Conservation (phyloP, 2,797 vertebrate species). For the Peromyscus attwateri region DNA sequence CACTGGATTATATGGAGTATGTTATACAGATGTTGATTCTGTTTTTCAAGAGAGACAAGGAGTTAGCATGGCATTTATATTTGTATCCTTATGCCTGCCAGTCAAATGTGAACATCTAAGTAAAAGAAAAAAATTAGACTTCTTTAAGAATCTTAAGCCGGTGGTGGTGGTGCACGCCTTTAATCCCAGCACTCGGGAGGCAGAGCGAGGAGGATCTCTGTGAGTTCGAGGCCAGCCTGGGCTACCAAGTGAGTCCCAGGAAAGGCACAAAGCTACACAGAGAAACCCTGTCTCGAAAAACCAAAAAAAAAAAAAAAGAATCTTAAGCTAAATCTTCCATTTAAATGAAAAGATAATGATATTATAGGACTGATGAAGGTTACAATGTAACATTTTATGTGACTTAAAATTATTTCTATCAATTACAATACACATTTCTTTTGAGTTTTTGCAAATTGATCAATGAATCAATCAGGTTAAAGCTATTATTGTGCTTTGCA, state of each 20-base stretch:
- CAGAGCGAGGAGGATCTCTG: too few relatives aligned
- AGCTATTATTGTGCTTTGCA: slow-evolving; percentile 1
- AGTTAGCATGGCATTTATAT: not conserved
- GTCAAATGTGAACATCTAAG: not conserved
- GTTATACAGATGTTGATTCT: not conserved
- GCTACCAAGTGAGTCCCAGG: too few relatives aligned
- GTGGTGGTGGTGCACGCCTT: too few relatives aligned
- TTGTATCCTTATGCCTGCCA: not conserved
- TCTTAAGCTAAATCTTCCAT: not conserved
- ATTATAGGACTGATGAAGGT: slow-evolving; percentile 16
- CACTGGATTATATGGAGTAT: not conserved
- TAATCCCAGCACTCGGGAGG: too few relatives aligned
- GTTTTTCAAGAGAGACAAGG: slow-evolving; percentile 14
- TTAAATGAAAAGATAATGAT: slow-evolving; percentile 54
- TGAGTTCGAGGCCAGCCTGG: too few relatives aligned
- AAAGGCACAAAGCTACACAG: too few relatives aligned
- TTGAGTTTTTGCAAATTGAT: not conserved
- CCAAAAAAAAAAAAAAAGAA: too few relatives aligned
- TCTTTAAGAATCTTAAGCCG: slow-evolving; percentile 49
- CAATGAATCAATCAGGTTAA: not conserved
- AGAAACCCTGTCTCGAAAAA: too few relatives aligned
- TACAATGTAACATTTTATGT: slow-evolving; percentile 60
- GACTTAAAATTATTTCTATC: slow-evolving; percentile 11
- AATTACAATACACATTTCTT: slow-evolving; percentile 10
- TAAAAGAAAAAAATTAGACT: not conserved